Base-by-base conservation (phyloP, 2,888 invertebrate species). In the Buathra laborator region DNA sequence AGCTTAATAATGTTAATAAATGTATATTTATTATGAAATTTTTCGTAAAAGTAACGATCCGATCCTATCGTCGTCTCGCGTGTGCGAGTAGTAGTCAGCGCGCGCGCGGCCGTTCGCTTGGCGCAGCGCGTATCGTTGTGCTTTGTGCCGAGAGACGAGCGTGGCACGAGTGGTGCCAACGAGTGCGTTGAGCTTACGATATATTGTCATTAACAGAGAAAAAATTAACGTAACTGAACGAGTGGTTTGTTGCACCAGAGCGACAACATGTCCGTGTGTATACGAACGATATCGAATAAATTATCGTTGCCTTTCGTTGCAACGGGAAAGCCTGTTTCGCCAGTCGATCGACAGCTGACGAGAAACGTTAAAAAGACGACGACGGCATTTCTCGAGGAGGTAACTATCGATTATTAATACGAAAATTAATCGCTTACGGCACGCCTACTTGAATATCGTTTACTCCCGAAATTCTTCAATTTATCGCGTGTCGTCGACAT, bases 231-330 rank as follows among this genome's bases (percentile, higher is more conserved):
- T 9, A 14, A 19, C 12, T 5, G 0, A 64, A 64, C 16, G 6
- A 10, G 37, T 37, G 37, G 1, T 83, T 81, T 66, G 24, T 83
- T 59, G 29, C 81, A n/a, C 76, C 29, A 48, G 86, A 83, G 79
- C 85, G 81, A 24, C 12, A 86, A 92, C 91, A 96, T 96, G 96
- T 95, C 96, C 89, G 94, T 95, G 90, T 95, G 95, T 89, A 94
- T 96, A 90, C 95, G 96, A 87, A 94, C 95, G 59, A 92, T 95
- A 86, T 94, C 95, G n/a, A 94, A 94, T 89, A 95, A 95, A 94
- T 93, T 95, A 88, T 92, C 95, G 86, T 59, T 59, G 59, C 94
- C 95, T 56, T 94, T 95, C 83, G 94, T 95, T 91, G 94, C 94
- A 77, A 94, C 95, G 37, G 94, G 95, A 93, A 95, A 93, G 91